These are phyloP conservation scores for Oopsacas minuta DNA, from an alignment of 37 sponge, comb jelly and placozoan species.

Conservation along the genomic window DNA sequence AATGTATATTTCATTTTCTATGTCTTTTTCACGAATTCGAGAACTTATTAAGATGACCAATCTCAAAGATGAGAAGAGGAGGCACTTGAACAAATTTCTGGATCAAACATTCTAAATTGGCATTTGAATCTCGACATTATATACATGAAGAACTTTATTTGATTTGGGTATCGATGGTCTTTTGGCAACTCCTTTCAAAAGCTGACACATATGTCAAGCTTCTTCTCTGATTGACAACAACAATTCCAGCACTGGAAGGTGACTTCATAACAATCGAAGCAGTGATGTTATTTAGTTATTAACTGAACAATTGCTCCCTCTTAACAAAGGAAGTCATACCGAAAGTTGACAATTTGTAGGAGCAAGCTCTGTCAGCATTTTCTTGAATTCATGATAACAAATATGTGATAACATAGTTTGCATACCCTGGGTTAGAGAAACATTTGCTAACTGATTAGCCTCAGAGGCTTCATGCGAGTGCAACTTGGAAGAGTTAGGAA, in stretches of 20 bases:
- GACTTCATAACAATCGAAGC: too few relatives aligned
- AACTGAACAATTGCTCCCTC: background rate
- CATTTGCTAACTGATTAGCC: background rate
- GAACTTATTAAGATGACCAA: background rate
- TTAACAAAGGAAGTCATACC: too few relatives aligned
- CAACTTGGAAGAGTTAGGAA: background rate
- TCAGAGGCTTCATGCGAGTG: background rate
- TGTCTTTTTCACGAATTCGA: background rate
- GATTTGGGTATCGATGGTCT: background rate
- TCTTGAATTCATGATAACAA: too few relatives aligned
- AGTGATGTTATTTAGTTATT: background rate
- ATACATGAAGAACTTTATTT: background rate
- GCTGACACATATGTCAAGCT: background rate
- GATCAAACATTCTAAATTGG: background rate
- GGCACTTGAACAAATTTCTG: background rate
- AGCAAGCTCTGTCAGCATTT: too few relatives aligned
- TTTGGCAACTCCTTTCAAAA: background rate
- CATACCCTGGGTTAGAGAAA: background rate
- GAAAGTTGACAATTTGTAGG: too few relatives aligned
- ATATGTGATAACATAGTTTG: too few relatives aligned
- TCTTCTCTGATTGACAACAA: background rate
- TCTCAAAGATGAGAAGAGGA: background rate
- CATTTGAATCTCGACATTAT: background rate
- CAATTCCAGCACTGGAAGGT: background rate
- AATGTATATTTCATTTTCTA: background rate